These are phyloP conservation scores for Micromys minutus DNA, from an alignment of 2,113 vertebrate genomes.

Conservation along the genomic window DNA sequence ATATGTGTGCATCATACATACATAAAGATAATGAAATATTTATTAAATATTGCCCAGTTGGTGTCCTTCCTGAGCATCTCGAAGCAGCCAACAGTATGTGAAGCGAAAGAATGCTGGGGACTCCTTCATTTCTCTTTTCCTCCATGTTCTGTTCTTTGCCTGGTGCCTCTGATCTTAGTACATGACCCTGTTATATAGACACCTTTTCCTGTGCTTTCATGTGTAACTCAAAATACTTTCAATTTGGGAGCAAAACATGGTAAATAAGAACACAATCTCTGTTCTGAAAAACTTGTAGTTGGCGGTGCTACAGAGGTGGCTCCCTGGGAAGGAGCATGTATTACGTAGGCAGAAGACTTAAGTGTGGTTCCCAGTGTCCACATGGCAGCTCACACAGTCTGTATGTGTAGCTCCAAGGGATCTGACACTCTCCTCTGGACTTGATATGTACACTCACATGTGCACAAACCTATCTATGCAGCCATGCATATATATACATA, in stretches of 20 bases:
- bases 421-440: not conserved
- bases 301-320: not conserved
- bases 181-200: not conserved
- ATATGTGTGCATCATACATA: too few species aligned
- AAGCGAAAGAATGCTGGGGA: not conserved
- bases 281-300: not conserved
- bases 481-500: not conserved
- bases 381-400: not conserved
- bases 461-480: not conserved
- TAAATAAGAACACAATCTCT: not conserved
- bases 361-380: not conserved
- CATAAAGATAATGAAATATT: not conserved
- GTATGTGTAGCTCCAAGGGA: not conserved
- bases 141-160: not conserved
- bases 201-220: constrained; percentile 10
- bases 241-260: not conserved
- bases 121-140: not conserved
- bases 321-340: not conserved
- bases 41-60: not conserved
- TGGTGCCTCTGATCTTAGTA: constrained; percentile 10
- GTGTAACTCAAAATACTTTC: constrained; percentile 24
- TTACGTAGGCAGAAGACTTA: not conserved
- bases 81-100: not conserved
- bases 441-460: not conserved
- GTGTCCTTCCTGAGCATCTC: not conserved